These are phyloP conservation scores for Rhea americana DNA, from an alignment of 2,113 vertebrate species.

Conservation along the genomic window DNA sequence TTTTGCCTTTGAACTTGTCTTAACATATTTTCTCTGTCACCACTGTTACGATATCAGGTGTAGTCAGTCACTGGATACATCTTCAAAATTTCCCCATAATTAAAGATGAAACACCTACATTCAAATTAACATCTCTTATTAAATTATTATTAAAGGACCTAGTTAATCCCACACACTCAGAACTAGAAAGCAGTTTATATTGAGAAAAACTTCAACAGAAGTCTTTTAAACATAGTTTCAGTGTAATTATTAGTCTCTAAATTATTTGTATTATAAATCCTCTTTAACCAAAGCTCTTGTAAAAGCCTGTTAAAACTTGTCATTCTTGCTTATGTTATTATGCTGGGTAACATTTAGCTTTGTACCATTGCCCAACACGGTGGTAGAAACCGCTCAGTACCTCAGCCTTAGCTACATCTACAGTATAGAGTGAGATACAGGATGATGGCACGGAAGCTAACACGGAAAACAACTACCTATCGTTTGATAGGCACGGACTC, in stretches of 20 bases:
- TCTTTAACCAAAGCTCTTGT: background rate
- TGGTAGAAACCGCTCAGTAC: background rate
- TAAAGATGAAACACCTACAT: background rate
- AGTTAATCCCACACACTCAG: background rate
- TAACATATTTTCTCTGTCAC: background rate
- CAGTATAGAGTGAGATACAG: too few relatives aligned
- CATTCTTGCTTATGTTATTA: background rate
- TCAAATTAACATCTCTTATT: background rate
- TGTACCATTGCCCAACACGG: background rate
- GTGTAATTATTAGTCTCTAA: background rate
- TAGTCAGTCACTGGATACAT: background rate
- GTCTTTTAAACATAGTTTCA: background rate
- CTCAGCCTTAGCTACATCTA: background rate
- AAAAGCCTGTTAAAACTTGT: background rate
- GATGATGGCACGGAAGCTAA: background rate
- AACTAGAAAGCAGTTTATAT: background rate
- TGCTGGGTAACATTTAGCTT: background rate
- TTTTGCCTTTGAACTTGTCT: background rate
- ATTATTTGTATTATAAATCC: background rate
- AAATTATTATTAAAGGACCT: background rate
- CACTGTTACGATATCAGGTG: background rate
- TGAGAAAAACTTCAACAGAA: background rate
- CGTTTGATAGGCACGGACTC: background rate
- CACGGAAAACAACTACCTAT: background rate
- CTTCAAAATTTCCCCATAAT: background rate